Evolutionary conservation across 2,797 vertebrate genomes (phyloP).

Genomic region (Carapus acus): DNA sequence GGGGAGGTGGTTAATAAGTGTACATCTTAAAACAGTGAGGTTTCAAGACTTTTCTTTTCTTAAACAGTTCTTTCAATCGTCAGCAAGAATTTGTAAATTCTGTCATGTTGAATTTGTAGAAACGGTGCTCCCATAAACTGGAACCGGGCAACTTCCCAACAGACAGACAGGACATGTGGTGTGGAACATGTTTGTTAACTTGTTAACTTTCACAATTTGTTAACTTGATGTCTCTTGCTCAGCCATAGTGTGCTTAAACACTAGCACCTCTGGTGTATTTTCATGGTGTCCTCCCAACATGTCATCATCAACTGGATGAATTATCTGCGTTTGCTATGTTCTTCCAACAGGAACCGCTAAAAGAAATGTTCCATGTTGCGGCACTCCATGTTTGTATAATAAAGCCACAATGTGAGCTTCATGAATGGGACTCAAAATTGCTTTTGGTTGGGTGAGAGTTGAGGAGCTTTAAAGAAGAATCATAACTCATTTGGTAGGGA

Average conservation of each 20-base stretch:
- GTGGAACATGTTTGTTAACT: too few relatives aligned
- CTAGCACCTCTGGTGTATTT: constrained; percentile 7
- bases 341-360: constrained; percentile 14
- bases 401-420: constrained; percentile 34
- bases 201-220: too few relatives aligned
- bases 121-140: too few relatives aligned
- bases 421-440: constrained; percentile 49
- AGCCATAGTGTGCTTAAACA: constrained; percentile 8
- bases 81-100: too few relatives aligned
- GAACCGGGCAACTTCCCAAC: too few relatives aligned
- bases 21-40: too few relatives aligned
- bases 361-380: constrained; percentile 23
- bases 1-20: too few relatives aligned
- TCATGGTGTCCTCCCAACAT: constrained; percentile 15
- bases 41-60: too few relatives aligned
- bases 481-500: constrained; percentile 67
- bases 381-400: constrained; percentile 44
- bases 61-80: too few relatives aligned
- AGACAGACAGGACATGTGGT: too few relatives aligned
- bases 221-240: constrained; percentile 9
- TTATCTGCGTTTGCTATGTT: constrained; percentile 2
- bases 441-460: constrained; percentile 40
- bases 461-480: constrained; percentile 61
- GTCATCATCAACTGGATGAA: constrained; percentile 6
- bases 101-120: too few relatives aligned